Percentiles rank a stretch among this genome's conserved stretches.
Conservation (phyloP, 2,113 vertebrate genomes). For the Macrotus californicus region DNA sequence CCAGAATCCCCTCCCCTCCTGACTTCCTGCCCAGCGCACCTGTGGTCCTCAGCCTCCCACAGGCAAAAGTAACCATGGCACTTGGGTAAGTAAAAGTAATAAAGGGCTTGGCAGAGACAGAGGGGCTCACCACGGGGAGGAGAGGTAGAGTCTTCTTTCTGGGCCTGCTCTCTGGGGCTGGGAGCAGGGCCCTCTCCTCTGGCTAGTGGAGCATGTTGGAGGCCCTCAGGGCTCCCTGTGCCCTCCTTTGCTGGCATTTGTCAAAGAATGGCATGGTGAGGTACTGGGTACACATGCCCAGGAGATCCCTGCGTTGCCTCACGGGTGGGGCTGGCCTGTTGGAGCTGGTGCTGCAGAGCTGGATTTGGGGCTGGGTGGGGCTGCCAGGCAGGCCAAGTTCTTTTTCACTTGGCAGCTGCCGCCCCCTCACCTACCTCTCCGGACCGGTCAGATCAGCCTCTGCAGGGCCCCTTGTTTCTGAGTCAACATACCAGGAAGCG, state of each 20-base stretch:
- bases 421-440: background rate
- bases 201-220: background rate
- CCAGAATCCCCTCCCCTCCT: background rate
- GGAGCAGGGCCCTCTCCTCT: background rate
- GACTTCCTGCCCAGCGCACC: background rate
- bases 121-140: background rate
- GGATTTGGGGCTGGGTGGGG: conserved; percentile 54
- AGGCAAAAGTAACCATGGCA: background rate
- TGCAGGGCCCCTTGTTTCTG: background rate
- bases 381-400: background rate
- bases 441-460: conserved; percentile 42
- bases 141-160: background rate
- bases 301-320: background rate
- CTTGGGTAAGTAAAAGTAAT: background rate
- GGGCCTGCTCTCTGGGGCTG: background rate
- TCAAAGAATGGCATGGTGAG: background rate
- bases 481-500: background rate
- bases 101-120: background rate
- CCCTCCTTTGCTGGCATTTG: background rate
- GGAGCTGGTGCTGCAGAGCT: conserved; percentile 3
- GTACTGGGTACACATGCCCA: background rate
- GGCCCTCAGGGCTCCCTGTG: background rate
- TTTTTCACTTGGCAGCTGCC: conserved; percentile 8
- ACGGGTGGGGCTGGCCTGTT: conserved; percentile 35
- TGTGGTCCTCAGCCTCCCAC: background rate